Evolutionary conservation across 2,888 invertebrate genomes (phyloP), one percentile per base, ranked within the genome.

Genomic region (Stenodema calcarata): DNA sequence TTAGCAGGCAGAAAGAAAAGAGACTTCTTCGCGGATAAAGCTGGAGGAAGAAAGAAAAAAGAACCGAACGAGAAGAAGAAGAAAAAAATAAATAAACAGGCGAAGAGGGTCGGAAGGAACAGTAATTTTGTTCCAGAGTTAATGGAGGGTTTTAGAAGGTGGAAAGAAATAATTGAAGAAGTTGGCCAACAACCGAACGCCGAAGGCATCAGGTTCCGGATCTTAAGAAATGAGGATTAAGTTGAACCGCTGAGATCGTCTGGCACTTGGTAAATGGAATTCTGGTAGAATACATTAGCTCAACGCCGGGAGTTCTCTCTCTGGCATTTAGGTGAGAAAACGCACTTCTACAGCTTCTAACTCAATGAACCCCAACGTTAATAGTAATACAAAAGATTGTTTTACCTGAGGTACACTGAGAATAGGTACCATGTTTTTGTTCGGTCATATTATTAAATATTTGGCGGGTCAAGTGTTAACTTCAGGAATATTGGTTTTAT

Each of bases 81-180:
- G n/a, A 14, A 42, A 28, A 75, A 76, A 76, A 76, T 76, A 76
- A 76, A 76, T 41, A 35, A 16, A 14, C 35, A 35, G 41, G 16
- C 76, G 16, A n/a, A 6, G 41, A 14, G 14, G 9, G n/a, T 14
- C 7, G 41, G 76, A 76, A 35, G 76, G n/a, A 76, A 76, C 23
- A 35, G 76, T n/a, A 76, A 76, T 35, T 76, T 35, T 76, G 76
- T 50, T 76, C 76, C 18, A n/a, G 41, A 76, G 76, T 76, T 76
- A 76, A 76, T 76, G 41, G 76, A 35, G 35, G 76, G 41, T 76
- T 76, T 76, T 41, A 41, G 76, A 50, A 50, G 50, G 50, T 50
- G 27, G 76, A n/a, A 35, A 41, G 76, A 76, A 76, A 76, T 76
- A 76, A 76, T 76, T 76, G 76, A 76, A 76, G 76, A 76, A 76